Conservation (phyloP, 1,140 invertebrate genomes). For the Zelostemma sp. region DNA sequence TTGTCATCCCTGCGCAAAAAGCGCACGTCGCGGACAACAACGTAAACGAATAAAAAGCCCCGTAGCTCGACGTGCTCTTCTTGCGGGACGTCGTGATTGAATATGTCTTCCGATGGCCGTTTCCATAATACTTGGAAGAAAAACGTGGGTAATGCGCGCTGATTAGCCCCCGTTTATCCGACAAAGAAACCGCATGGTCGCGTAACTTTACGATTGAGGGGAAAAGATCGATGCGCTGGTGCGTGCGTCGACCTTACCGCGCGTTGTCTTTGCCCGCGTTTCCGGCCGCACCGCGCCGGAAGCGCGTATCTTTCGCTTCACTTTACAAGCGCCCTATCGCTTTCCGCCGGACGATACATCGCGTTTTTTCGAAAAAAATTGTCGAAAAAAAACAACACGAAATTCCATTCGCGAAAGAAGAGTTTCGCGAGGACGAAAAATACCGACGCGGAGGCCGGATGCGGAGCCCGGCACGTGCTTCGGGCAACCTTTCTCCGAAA, state of each 20-base stretch:
- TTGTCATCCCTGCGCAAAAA: too few species aligned
- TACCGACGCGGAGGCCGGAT: constrained; percentile 17
- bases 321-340: neutral
- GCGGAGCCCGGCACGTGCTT: constrained; percentile 11
- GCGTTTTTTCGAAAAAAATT: constrained; percentile 22
- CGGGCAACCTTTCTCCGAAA: constrained; percentile 55
- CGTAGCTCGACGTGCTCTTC: neutral
- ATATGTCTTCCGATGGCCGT: constrained; percentile 25
- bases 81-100: constrained; percentile 8
- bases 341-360: neutral
- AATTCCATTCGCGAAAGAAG: too few species aligned
- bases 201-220: constrained; percentile 31
- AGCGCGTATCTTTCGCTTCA: neutral
- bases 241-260: constrained; percentile 39
- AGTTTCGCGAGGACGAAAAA: too few species aligned
- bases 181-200: constrained; percentile 40
- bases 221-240: constrained; percentile 46
- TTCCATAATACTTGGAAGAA: constrained; percentile 38
- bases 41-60: neutral
- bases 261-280: constrained; percentile 39
- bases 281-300: constrained; percentile 40
- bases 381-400: constrained; percentile 4
- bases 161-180: constrained; percentile 42
- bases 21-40: neutral
- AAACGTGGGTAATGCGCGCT: constrained; percentile 35